Conservation (phyloP, 2,113 vertebrate genomes). For the Scortum barcoo region DNA sequence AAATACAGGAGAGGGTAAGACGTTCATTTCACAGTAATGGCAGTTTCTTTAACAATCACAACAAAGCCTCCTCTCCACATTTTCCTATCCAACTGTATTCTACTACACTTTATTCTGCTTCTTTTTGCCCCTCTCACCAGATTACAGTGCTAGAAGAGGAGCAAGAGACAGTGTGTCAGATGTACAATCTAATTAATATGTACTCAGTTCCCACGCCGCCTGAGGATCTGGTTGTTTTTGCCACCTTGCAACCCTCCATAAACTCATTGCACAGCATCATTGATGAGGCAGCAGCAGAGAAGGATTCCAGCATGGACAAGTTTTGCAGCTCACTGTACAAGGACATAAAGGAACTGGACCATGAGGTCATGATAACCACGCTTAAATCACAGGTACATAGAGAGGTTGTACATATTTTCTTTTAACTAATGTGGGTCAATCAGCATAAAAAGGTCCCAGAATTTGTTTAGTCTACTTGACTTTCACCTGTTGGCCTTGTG, state of each 20-base stretch:
- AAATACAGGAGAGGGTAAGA: constrained; percentile 89
- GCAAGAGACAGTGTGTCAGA: constrained; percentile 81
- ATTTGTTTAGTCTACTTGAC: background rate
- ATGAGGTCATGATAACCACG: constrained; percentile 82
- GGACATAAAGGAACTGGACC: constrained; percentile 85
- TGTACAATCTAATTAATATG: constrained; percentile 88
- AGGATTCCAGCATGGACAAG: constrained; percentile 80
- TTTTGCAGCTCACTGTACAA: constrained; percentile 84
- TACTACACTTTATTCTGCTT: background rate
- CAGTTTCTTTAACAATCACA: background rate
- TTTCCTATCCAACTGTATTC: background rate
- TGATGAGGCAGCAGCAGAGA: constrained; percentile 78
- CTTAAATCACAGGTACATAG: constrained; percentile 81
- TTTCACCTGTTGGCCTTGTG: background rate
- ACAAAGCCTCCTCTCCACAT: no score
- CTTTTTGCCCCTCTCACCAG: constrained; percentile 68
- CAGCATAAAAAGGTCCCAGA: background rate
- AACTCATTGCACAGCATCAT: constrained; percentile 79
- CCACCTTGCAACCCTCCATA: constrained; percentile 84
- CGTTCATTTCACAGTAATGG: background rate
- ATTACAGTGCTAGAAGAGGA: constrained; percentile 85
- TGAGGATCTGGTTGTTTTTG: constrained; percentile 87
- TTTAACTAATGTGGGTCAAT: background rate
- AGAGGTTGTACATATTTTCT: background rate
- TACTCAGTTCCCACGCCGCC: constrained; percentile 85